Evolutionary conservation across 2,797 vertebrate species (phyloP), one percentile per base, ranked within the genome.

Genomic region (Eremophila alpestris): DNA sequence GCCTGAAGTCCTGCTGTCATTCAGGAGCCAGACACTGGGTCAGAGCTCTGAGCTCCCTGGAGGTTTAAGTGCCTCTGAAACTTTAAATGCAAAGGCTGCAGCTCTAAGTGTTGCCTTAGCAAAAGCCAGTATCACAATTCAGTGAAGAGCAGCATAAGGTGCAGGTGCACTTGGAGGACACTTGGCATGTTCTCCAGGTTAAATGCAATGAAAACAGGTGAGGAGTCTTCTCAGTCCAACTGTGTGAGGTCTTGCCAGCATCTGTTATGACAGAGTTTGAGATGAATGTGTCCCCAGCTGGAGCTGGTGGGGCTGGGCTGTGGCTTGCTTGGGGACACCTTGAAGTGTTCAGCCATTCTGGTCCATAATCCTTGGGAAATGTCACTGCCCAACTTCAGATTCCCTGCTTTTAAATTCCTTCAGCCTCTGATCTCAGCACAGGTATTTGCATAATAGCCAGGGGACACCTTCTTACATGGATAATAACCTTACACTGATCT

Each of bases 401-500:
- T 86, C 65, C 22, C 64, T 63, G 17, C 70, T 78, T 74, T 73
- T 43, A 10, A 75, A 65, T 62, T 29, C 49, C 32, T 74, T 68
- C 36, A 11, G 13, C 23, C 24, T 91, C 55, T 87, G 71, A 45
- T 65, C 75, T 69, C 17, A 8, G 45, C 32, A 30, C 76, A 86
- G 60, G 27, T 13, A 36, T 70, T 81, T 88, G 27, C 27, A 5
- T 43, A 60, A 29, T 71, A 43, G 58, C 14, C 40, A 79, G 36
- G 63, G 81, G 14, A 40, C 29, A 30, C 20, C 56, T 18, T 87
- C 40, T 83, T 52, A 30, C 5, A 3, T 5, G 32, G 30, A 1
- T 49, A 21, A 60, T 41, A 38, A 67, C 41, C 22, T 36, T 18
- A 3, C 0, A 0, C 16, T 76, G 1, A 1, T 30, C 22, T 41